Base-by-base conservation (phyloP, 2,113 vertebrate genomes). In the Sphaerodactylus townsendi region DNA sequence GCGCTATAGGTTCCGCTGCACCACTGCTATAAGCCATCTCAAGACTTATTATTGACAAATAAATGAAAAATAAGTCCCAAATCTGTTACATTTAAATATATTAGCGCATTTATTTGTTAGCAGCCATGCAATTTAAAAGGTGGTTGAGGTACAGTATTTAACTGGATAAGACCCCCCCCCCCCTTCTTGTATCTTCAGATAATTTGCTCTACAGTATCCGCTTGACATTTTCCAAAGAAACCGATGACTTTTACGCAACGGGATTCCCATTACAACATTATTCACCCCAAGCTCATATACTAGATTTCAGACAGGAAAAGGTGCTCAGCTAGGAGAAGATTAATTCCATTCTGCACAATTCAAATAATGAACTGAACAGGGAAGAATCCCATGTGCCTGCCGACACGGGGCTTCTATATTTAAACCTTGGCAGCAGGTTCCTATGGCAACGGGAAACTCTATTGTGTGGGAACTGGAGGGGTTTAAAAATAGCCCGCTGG, bases 261-360 rank as follows among this genome's bases (percentile, higher is more conserved):
- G 44, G 66, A 37, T 76, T 10, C 84, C 37, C 82, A 79, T 92
- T 85, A 77, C 1, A 3, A 44, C 35, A 25, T 86, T 28, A 64
- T 86, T 91, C 91, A 64, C 59, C 44, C 48, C 68, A 82, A 8
- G 83, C 84, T 71, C 77, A 59, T 84, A 4, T 64, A 25, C 48
- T 44, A 35, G 1, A 68, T 87, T 92, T 90, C 33, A 73, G 88
- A 88, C 87, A 89, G 65, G 28, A 76, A 46, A 64, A 62, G 9
- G 44, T 48, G 44, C 28, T 46, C 85, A 15, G 14, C 84, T 86
- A 79, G 85, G n/a, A 89, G 89, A 91, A 89, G 81, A 56, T 86
- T 92, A 88, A 77, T 66, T 86, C 84, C 75, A 90, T 68, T 86
- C 83, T 28, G 35, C 87, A 68, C 92, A 89, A 39, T 62, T 81